These are phyloP conservation scores for Deilephila porcellus DNA, from an alignment of 2,888 invertebrate species.

Conservation along the genomic window DNA sequence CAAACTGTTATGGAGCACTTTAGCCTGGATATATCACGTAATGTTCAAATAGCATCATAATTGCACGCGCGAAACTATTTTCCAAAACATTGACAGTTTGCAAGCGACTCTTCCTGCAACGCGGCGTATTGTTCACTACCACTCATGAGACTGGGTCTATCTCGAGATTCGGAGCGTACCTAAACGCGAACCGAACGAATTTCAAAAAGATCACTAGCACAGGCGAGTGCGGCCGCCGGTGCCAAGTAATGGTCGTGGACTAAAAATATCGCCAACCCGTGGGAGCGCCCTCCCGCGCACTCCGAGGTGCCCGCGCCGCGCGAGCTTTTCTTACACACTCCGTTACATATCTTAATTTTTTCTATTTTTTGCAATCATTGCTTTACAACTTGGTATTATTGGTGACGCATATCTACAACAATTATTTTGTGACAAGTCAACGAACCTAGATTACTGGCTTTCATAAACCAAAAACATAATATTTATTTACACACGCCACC, in stretches of 20 bases:
- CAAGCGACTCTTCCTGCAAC: constrained; percentile 36
- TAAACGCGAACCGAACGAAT: constrained; percentile 77
- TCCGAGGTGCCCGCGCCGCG: constrained; percentile 75
- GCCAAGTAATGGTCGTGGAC: constrained; percentile 88
- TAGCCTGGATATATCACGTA: constrained; percentile 74
- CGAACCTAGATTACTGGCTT: not conserved
- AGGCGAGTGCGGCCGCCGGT: constrained; percentile 83
- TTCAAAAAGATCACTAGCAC: constrained; percentile 83
- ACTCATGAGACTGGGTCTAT: constrained; percentile 72
- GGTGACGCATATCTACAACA: too few species aligned
- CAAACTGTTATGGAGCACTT: constrained; percentile 52
- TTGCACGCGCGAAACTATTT: constrained; percentile 53
- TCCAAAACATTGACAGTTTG: constrained; percentile 42
- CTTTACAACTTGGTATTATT: not conserved
- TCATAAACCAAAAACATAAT: not conserved
- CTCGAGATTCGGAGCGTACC: constrained; percentile 77
- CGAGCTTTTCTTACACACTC: constrained; percentile 75
- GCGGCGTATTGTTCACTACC: constrained; percentile 61
- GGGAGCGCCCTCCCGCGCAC: constrained; percentile 85
- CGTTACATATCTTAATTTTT: constrained; percentile 51
- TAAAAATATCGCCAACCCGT: constrained; percentile 87
- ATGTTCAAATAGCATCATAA: constrained; percentile 68
- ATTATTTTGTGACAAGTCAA: not conserved
- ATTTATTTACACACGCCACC: not conserved
- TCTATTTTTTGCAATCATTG: constrained; percentile 29